Evolutionary conservation across 1,140 invertebrate genomes (phyloP), one percentile per base, ranked within the genome.

Genomic region (Euwallacea similis): DNA sequence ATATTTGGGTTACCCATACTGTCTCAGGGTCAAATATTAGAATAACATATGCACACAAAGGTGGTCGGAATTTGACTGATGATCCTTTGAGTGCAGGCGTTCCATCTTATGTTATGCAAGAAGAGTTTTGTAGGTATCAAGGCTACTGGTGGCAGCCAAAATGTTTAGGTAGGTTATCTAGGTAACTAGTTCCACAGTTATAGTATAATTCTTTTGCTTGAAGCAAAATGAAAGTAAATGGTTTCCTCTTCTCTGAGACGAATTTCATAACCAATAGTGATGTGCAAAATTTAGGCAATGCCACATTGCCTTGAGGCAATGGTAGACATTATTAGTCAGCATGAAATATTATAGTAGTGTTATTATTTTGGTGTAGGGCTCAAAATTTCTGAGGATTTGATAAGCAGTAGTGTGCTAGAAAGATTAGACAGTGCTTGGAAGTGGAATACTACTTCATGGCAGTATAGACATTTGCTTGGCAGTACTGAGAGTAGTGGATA

Each of bases 111-210:
- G 95, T 99, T 0, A 97, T 97, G 82, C 97, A 98, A 84, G 97
- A 99, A 85, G 97, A 99, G 84, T 98, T 99, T 84, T 93, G 91
- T 69, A 87, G 97, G 42, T 98, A 96, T 81, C 93, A 92, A 73
- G 97, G 97, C 0, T 98, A 95, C 81, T 99, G 97, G 97, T 99
- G 97, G 97, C 93, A 96, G 79, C 96, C 96, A 6, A 86, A 86
- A 72, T 87, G 83, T 59, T 83, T 86, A 75, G 89, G 88, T 89
- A 77, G 67, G 64, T 73, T n/a, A 15, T 11, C 41, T 61, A n/a
- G 33, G 16, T 11, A 58, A n/a, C 16, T 8, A 21, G 1, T 50
- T 11, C 9, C 47, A 2, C 10, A 50, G 47, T 2, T 50, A 6
- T 13, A 11, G 13, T 13, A 2, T 50, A 6, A n/a, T n/a, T n/a